Conservation (phyloP, 2,797 vertebrate genomes). For the Danio jaintianensis region DNA sequence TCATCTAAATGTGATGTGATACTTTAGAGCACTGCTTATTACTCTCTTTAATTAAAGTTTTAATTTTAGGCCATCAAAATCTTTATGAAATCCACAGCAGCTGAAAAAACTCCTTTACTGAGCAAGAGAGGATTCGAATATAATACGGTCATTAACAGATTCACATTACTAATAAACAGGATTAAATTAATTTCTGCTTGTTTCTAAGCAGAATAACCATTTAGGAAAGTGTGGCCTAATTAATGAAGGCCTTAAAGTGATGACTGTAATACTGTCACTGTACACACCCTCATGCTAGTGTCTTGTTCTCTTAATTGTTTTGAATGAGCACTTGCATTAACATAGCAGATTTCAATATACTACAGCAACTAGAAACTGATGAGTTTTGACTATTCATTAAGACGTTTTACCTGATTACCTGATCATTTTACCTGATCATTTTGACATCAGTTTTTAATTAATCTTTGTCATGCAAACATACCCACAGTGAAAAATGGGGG, state of each 20-base stretch:
- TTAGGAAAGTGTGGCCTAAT: background rate
- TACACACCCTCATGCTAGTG: background rate
- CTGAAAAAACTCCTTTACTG: slow-evolving; percentile 45
- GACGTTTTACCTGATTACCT: too few species aligned
- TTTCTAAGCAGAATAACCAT: slow-evolving; percentile 2
- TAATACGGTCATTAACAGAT: slow-evolving; percentile 47
- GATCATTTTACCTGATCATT: too few species aligned
- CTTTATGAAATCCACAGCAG: slow-evolving; percentile 43
- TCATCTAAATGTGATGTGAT: slow-evolving; percentile 3
- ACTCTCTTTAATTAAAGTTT: slow-evolving; percentile 38
- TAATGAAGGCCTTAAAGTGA: background rate
- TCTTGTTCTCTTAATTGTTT: too few species aligned
- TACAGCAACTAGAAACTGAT: too few species aligned
- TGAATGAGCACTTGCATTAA: too few species aligned
- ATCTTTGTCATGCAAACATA: too few species aligned
- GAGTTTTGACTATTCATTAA: too few species aligned
- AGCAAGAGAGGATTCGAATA: slow-evolving; percentile 21
- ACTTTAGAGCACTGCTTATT: slow-evolving; percentile 34
- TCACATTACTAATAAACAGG: slow-evolving; percentile 5
- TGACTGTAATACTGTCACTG: background rate
- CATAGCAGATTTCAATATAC: too few species aligned
- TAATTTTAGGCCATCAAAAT: slow-evolving; percentile 27
- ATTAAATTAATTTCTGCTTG: background rate
- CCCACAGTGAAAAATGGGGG: too few species aligned
- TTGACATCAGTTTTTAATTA: too few species aligned